These are phyloP conservation scores for Polydesmus complanatus DNA, from an alignment of 2,888 invertebrate genomes.

Conservation along the genomic window DNA sequence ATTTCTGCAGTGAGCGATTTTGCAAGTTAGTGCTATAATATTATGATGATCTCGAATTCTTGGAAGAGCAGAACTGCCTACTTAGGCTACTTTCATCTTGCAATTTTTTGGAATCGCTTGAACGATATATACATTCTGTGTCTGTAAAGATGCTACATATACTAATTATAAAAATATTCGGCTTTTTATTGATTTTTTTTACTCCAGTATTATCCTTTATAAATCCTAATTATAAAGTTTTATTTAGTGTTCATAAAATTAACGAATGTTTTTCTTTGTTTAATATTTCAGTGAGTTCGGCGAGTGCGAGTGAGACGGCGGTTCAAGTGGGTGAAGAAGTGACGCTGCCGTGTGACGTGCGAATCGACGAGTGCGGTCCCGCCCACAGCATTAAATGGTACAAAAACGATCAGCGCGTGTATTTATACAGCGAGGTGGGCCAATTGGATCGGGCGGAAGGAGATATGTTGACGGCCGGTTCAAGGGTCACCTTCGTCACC, in stretches of 20 bases:
- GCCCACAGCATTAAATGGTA: conserved; percentile 18
- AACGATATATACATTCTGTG: too few species aligned
- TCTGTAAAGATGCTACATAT: too few species aligned
- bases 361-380: conserved; percentile 10
- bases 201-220: too few species aligned
- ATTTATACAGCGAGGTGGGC: conserved; percentile 14
- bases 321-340: conserved; percentile 11
- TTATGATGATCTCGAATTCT: too few species aligned
- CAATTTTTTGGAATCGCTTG: too few species aligned
- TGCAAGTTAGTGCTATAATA: too few species aligned
- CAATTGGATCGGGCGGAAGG: conserved; percentile 16
- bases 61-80: too few species aligned
- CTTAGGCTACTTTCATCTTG: too few species aligned
- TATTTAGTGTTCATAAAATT: neutral
- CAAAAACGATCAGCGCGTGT: conserved; percentile 17
- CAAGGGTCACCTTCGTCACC: conserved; percentile 11
- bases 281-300: neutral
- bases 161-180: too few species aligned
- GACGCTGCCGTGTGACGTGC: conserved; percentile 16
- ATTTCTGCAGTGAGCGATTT: too few species aligned
- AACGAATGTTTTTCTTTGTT: neutral
- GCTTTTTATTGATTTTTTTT: too few species aligned
- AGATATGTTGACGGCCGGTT: conserved; percentile 8
- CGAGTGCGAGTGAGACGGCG: neutral
- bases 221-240: too few species aligned